Conservation (phyloP, 1,140 invertebrate genomes). For the Neotoxoptera formosana region DNA sequence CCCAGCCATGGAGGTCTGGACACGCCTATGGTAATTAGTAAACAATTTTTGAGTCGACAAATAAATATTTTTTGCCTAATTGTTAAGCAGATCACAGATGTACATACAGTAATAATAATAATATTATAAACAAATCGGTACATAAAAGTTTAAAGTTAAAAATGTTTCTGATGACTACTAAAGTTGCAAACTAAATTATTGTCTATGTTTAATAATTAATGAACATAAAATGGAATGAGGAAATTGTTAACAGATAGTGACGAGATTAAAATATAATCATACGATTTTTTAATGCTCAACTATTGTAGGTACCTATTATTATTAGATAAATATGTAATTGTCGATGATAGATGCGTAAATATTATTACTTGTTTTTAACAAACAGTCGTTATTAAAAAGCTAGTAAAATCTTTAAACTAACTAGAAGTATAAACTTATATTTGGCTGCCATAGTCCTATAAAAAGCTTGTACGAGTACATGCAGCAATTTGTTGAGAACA, state of each 20-base stretch:
- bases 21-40: no score
- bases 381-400: background rate
- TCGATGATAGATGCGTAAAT: background rate
- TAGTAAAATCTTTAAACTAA: background rate
- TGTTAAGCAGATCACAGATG: background rate
- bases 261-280: conserved; percentile 22
- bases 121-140: background rate
- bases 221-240: conserved; percentile 36
- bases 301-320: background rate
- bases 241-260: conserved; percentile 12
- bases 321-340: background rate
- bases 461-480: background rate
- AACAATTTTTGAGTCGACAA: background rate
- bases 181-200: no score
- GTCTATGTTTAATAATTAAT: background rate
- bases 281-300: background rate
- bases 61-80: background rate
- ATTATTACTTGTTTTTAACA: conserved; percentile 9
- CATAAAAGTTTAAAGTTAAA: background rate
- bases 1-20: no score
- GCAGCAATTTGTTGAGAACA: background rate
- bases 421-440: background rate
- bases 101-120: background rate
- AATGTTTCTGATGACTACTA: background rate
- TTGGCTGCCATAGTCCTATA: background rate